Conservation (phyloP, 2,113 vertebrate genomes). For the Chascanopsetta lugubris region DNA sequence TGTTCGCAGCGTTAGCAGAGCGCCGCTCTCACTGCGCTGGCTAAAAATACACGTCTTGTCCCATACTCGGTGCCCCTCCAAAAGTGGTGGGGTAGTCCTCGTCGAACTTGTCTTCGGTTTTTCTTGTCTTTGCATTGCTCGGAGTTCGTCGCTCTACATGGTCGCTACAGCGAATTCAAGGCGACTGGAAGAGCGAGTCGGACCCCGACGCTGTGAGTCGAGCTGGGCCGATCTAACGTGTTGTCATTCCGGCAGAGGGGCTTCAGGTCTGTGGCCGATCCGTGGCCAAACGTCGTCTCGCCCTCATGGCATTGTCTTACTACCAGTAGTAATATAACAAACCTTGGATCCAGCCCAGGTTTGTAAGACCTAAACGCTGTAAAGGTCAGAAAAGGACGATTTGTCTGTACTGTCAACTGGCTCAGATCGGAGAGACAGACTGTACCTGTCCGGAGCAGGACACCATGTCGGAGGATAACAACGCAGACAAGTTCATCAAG, state of each 20-base stretch:
- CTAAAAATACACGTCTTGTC: slow-evolving; percentile 69
- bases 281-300: slow-evolving; percentile 40
- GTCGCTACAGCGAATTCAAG: slow-evolving; percentile 63
- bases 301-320: slow-evolving; percentile 55
- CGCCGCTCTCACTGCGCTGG: slow-evolving; percentile 39
- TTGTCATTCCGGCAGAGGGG: slow-evolving; percentile 38
- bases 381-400: slow-evolving; percentile 53
- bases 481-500: slow-evolving; percentile 88
- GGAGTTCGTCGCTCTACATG: slow-evolving; percentile 73
- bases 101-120: slow-evolving; percentile 32
- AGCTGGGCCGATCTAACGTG: slow-evolving; percentile 52
- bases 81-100: slow-evolving; percentile 56
- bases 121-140: slow-evolving; percentile 43
- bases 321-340: slow-evolving; percentile 45
- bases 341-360: slow-evolving; percentile 26
- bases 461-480: slow-evolving; percentile 86
- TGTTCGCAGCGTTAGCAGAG: slow-evolving; percentile 37
- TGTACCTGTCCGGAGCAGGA: slow-evolving; percentile 31
- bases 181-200: slow-evolving; percentile 70
- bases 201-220: slow-evolving; percentile 64
- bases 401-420: slow-evolving; percentile 55
- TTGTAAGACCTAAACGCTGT: slow-evolving; percentile 18
- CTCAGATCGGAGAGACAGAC: slow-evolving; percentile 36
- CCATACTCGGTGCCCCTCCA: slow-evolving; percentile 30
- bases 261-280: slow-evolving; percentile 46